Base-by-base conservation (phyloP, 2,888 invertebrate species). In the Eupithecia insigniata region DNA sequence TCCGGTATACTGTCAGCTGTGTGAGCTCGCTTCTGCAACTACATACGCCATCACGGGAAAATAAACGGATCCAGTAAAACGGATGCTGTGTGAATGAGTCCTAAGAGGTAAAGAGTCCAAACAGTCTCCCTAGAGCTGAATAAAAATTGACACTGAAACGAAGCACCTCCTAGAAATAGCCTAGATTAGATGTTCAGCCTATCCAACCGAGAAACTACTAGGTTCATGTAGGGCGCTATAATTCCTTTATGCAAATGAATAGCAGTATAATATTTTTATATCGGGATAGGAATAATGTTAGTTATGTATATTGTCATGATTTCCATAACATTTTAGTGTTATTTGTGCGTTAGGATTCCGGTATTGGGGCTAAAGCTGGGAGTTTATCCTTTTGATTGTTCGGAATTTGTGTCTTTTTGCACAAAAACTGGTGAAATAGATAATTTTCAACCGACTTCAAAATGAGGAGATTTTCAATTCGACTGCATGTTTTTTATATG, bases 241-340 rank as follows among this genome's bases (percentile, higher is more conserved):
- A 55, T 55, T 55, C 12, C 12, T 55, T 55, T 60, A 60, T 66
- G 64, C 39, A 55, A 64, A 71, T 55, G 51, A 51, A 71, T 58
- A 39, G 28, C 60, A 66, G 67, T 58, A 28, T 73, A 69, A 71
- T 62, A 71, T 69, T 75, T 76, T 76, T 74, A 71, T 76, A 76
- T 71, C 71, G 46, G 43, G 32, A 60, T 70, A 62, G 70, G 43
- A 74, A 72, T 66, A 70, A 72, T 14, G 30, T 5, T 55, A 26
- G 55, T n/a, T n/a, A n/a, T n/a, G 55, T 51, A 55, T 55, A 55
- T 69, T 71, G 74, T 71, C 68, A 28, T 66, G 72, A 66, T 71
- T 70, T 73, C 73, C 74, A 73, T 74, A 75, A 75, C 70, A 74
- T 75, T 76, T 78, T 70, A 78, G 75, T 73, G 60, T 74, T 66